Conservation (phyloP, 1,140 invertebrate species). For the Zaprionus capensis region DNA sequence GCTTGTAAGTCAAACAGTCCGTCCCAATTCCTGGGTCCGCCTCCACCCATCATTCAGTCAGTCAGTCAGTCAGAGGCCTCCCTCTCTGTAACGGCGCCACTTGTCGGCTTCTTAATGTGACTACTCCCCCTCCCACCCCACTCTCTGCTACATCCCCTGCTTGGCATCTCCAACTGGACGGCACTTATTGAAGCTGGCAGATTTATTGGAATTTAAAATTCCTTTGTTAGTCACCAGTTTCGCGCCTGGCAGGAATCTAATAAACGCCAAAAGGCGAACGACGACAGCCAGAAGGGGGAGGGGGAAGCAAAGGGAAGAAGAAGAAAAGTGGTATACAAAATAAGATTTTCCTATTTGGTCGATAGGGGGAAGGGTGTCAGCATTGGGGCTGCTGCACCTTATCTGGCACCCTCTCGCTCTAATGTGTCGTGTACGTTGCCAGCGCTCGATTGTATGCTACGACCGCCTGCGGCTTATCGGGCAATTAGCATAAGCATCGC, state of each 20-base stretch:
- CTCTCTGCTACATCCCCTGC: neutral
- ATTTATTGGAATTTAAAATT: conserved; percentile 81
- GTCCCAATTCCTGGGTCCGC: neutral
- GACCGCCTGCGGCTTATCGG: conserved; percentile 49
- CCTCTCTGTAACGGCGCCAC: neutral
- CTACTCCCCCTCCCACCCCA: neutral
- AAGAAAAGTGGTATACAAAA: conserved; percentile 38
- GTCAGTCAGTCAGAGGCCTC: neutral
- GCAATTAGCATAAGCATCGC: conserved; percentile 68
- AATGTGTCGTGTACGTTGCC: conserved; percentile 11
- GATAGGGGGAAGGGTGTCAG: conserved; percentile 10
- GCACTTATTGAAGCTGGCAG: conserved; percentile 78
- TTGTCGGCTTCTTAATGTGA: conserved; percentile 23
- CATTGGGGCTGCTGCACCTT: conserved; percentile 3
- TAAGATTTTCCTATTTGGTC: conserved; percentile 32
- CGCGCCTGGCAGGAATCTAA: conserved; percentile 63
- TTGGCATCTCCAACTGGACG: conserved; percentile 17
- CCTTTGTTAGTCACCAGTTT: conserved; percentile 59
- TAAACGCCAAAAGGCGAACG: conserved; percentile 58
- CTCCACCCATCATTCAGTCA: neutral
- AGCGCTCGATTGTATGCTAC: conserved; percentile 27
- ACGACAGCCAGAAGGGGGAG: neutral
- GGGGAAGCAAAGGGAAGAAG: neutral
- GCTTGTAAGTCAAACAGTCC: neutral
- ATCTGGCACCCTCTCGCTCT: conserved; percentile 1